Evolutionary conservation across 2,797 vertebrate genomes (phyloP), one percentile per base, ranked within the genome.

Genomic region (Lacerta viridis): DNA sequence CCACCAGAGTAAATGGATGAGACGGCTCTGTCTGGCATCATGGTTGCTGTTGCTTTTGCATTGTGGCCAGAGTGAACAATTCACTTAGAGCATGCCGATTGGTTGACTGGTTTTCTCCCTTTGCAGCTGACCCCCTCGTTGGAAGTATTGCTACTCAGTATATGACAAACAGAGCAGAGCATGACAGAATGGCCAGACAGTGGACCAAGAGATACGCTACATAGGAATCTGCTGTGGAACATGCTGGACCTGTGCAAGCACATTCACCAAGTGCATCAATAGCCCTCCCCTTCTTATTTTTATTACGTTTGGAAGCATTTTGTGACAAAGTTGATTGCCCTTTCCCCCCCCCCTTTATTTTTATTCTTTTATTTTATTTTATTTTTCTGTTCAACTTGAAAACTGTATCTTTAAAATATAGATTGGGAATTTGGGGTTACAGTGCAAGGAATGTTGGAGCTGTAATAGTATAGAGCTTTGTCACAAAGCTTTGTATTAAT

Each of bases 191-290:
- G 97, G 97, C 97, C 96, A 96, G 97, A 96, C 97, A 98, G 92
- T 98, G 97, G 97, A 98, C 97, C 96, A 98, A 98, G 96, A 92
- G 97, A 94, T 98, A 98, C 0, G 97, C 97, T 91, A 98, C 97
- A 93, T 98, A 98, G 96, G 96, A 95, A 90, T 92, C 96, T 90
- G 83, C 95, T 76, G 76, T 91, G 94, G 83, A 90, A 94, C 97
- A 95, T 93, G 94, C 97, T 95, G 97, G 96, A 97, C 98, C 97
- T 97, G 98, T 98, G 97, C 98, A 98, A 98, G 98, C 98, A 99
- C 98, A 98, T 97, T 98, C 98, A 98, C 98, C 97, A 98, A 98
- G 98, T 99, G 98, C 98, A 98, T 98, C 98, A 93, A 95, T 98
- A 97, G 94, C 95, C 97, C 97, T 93, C 80, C 96, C 96, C 94